phyloP scores from a whole-genome alignment of 2,113 vertebrate species.

The Donacobius atricapilla region DNA sequence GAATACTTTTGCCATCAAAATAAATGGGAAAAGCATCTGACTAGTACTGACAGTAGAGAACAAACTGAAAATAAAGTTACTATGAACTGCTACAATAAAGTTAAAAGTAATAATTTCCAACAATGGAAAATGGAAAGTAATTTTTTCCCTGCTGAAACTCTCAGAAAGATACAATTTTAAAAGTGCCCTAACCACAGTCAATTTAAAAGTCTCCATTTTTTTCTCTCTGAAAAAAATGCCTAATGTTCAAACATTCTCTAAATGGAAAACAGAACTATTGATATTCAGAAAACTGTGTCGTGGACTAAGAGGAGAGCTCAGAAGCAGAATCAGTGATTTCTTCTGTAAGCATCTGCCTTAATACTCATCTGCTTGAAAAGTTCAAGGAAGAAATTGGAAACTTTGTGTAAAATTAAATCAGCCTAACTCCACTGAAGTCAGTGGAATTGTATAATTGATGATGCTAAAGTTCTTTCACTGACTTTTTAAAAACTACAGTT shows the following conservation, averaged over 20 bases:
- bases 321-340: not conserved
- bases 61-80: not conserved
- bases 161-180: not conserved
- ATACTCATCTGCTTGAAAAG: not conserved
- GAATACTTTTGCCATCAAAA: not conserved
- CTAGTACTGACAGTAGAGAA: not conserved
- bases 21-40: not conserved
- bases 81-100: not conserved
- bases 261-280: not conserved
- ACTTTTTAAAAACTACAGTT: not conserved
- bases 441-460: not conserved
- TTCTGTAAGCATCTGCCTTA: not conserved
- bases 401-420: not conserved
- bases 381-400: not conserved
- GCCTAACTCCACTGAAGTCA: not conserved
- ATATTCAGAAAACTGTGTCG: not conserved
- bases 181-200: not conserved
- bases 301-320: not conserved
- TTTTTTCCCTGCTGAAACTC: not conserved
- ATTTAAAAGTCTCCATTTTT: not conserved
- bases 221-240: not conserved
- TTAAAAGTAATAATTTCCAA: not conserved
- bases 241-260: not conserved
- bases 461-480: not conserved
- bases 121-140: not conserved